phyloP scores from a whole-genome alignment of 2,113 vertebrate genomes.

The Pituophis catenifer region DNA sequence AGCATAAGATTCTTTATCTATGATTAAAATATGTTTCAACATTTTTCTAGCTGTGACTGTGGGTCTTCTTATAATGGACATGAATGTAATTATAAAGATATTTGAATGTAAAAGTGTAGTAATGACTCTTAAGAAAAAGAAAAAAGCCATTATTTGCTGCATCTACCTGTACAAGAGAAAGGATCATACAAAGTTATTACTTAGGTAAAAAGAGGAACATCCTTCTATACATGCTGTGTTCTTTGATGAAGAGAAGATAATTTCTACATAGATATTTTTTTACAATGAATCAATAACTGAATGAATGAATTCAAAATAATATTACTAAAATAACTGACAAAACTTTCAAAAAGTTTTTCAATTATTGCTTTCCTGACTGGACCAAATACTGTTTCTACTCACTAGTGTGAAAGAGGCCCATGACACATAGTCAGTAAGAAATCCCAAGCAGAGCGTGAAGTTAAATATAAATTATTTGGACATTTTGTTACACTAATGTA shows the following conservation, averaged over 20 bases:
- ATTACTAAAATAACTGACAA: conserved; percentile 31
- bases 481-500: conserved; percentile 42
- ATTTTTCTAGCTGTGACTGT: not conserved
- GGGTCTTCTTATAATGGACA: not conserved
- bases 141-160: not conserved
- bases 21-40: not conserved
- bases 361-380: conserved; percentile 51
- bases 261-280: not conserved
- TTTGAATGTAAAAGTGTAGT: not conserved
- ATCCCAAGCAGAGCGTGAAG: conserved; percentile 57
- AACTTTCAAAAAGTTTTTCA: conserved; percentile 40
- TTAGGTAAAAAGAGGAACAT: not conserved
- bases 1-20: not conserved
- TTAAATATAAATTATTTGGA: conserved; percentile 63
- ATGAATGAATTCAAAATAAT: not conserved
- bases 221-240: not conserved
- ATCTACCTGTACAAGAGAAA: not conserved
- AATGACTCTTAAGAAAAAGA: not conserved
- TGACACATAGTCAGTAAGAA: conserved; percentile 51
- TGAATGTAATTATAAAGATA: not conserved
- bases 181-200: not conserved
- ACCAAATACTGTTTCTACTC: conserved; percentile 57
- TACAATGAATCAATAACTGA: conserved; percentile 17
- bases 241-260: not conserved
- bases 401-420: conserved; percentile 41